A percentile compares a stretch with the other conserved stretches of the same genome.
Evolutionary conservation across 2,888 invertebrate genomes (phyloP).

Genomic region (Emmelina monodactyla): DNA sequence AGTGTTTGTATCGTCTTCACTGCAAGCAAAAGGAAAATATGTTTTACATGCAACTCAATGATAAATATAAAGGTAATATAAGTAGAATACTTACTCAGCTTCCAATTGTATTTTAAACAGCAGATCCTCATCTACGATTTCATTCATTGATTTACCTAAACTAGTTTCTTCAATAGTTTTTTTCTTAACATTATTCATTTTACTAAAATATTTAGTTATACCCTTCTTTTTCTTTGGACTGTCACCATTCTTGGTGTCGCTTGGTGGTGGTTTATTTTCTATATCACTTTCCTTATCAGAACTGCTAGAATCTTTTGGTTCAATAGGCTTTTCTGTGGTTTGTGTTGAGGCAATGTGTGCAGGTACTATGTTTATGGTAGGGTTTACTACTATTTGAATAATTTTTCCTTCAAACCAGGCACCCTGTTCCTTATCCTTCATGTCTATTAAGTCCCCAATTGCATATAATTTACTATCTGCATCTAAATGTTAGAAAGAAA

Average conservation of each 20-base stretch:
- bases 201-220: conserved; percentile 34
- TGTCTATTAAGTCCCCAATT: conserved; percentile 73
- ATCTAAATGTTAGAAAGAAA: conserved; percentile 30
- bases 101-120: conserved; percentile 50
- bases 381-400: conserved; percentile 53
- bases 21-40: conserved; percentile 22
- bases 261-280: conserved; percentile 28
- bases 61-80: no score
- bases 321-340: no score
- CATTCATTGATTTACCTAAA: conserved; percentile 16
- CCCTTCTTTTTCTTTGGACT: conserved; percentile 24
- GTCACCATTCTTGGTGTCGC: conserved; percentile 16
- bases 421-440: conserved; percentile 66
- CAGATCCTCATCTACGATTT: conserved; percentile 30
- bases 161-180: conserved; percentile 15
- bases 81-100: conserved; percentile 38
- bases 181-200: conserved; percentile 22
- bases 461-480: conserved; percentile 56
- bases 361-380: conserved; percentile 14
- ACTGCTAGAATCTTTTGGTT: not conserved
- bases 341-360: no score
- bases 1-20: conserved; percentile 37
- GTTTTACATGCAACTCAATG: no score
- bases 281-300: conserved; percentile 15
- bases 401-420: conserved; percentile 79